A percentile compares a stretch with the other conserved stretches of the same genome.
phyloP scores from a whole-genome alignment of 2,113 vertebrate genomes.

The Pterocles orientalis region DNA sequence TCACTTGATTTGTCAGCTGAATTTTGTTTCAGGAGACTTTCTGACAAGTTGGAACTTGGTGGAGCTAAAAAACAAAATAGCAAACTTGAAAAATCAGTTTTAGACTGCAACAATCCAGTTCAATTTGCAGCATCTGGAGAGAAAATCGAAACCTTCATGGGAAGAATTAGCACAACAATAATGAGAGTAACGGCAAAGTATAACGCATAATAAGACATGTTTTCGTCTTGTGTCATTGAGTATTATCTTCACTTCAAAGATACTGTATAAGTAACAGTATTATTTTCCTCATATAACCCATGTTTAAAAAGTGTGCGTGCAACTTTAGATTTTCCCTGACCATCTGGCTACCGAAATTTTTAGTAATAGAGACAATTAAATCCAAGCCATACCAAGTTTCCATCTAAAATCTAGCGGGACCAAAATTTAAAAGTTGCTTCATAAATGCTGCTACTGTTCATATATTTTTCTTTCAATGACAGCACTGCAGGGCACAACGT shows the following conservation, averaged over 20 bases:
- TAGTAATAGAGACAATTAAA: conserved; percentile 18
- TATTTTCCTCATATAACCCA: conserved; percentile 20
- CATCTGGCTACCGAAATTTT: conserved; percentile 26
- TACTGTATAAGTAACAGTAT: conserved; percentile 9
- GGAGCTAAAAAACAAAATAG: conserved; percentile 2
- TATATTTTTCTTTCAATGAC: neutral
- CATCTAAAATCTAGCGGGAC: conserved; percentile 25
- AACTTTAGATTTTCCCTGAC: conserved; percentile 33
- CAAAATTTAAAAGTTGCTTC: conserved; percentile 22
- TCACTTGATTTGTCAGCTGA: neutral
- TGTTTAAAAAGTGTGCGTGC: neutral
- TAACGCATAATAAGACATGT: neutral
- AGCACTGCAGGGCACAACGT: neutral
- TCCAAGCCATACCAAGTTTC: neutral
- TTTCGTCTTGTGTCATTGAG: conserved; percentile 49
- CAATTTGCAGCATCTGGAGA: conserved; percentile 36
- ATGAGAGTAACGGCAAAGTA: neutral
- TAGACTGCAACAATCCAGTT: neutral
- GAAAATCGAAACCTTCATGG: conserved; percentile 36
- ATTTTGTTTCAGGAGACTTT: neutral
- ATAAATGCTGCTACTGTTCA: neutral
- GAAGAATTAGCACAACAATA: conserved; percentile 37
- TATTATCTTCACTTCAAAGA: conserved; percentile 19
- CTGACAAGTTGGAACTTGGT: neutral
- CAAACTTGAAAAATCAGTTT: neutral